Percentiles rank a stretch among this genome's conserved stretches.
Conservation (phyloP, 1,140 invertebrate species). For the Solenopsis invicta region DNA sequence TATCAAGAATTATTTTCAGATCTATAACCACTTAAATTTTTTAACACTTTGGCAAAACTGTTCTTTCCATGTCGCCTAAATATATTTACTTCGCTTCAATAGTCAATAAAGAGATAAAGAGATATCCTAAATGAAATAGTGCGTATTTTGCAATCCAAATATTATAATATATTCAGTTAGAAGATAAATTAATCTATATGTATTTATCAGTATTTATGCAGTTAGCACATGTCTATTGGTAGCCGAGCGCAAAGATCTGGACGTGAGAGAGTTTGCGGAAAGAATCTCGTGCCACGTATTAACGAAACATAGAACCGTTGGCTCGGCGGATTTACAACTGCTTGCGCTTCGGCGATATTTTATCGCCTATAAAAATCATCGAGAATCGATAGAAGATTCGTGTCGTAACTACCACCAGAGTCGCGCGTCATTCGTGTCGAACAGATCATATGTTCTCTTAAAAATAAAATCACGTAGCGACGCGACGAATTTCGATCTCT, state of each 20-base stretch:
- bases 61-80: background rate
- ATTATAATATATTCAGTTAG: slow-evolving; percentile 7
- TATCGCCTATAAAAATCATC: background rate
- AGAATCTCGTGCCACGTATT: background rate
- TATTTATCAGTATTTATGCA: slow-evolving; percentile 2
- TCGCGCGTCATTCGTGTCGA: background rate
- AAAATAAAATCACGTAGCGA: background rate
- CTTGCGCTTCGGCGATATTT: slow-evolving; percentile 9
- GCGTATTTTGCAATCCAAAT: background rate
- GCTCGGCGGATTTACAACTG: background rate
- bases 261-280: background rate
- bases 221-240: background rate
- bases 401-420: background rate
- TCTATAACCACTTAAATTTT: no score
- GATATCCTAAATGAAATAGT: background rate
- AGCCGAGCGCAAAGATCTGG: background rate
- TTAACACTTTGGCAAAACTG: no score
- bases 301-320: background rate
- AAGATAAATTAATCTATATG: background rate
- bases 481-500: background rate
- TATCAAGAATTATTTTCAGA: no score
- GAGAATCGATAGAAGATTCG: background rate
- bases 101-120: background rate
- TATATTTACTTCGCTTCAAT: background rate
- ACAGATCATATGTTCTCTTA: background rate